Conservation (phyloP, 2,113 vertebrate species). For the Talpa occidentalis region DNA sequence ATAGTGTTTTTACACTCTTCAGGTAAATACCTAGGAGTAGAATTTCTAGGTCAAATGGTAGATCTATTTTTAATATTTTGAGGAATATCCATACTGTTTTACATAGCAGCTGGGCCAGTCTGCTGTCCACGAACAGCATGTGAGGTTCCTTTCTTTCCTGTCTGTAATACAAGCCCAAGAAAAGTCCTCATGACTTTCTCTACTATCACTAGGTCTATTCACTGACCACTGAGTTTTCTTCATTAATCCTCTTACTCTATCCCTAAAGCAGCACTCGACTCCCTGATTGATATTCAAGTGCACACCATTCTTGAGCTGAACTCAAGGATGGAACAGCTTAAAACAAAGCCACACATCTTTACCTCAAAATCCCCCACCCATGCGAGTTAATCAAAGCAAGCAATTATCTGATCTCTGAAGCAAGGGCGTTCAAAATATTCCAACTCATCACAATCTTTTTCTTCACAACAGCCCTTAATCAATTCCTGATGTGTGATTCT, state of each 20-base stretch:
- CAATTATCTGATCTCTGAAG: conserved; percentile 23
- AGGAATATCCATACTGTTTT: too few relatives aligned
- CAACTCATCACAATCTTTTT: background rate
- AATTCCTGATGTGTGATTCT: background rate
- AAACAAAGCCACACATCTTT: background rate
- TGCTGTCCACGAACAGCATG: too few relatives aligned
- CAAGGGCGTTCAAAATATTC: background rate
- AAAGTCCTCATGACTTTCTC: background rate
- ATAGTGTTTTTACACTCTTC: too few relatives aligned
- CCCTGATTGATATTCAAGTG: background rate
- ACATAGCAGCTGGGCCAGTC: too few relatives aligned
- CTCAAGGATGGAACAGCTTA: background rate
- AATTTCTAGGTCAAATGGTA: too few relatives aligned
- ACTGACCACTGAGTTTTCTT: background rate
- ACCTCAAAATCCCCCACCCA: background rate
- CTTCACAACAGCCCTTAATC: background rate
- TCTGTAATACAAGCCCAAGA: background rate
- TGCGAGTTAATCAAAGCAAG: background rate
- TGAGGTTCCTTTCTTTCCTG: background rate
- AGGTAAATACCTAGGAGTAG: too few relatives aligned
- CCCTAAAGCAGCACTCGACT: background rate
- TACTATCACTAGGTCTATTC: background rate
- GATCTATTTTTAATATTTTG: too few relatives aligned
- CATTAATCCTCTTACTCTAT: background rate
- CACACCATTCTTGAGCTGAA: background rate